phyloP scores from a whole-genome alignment of 2,113 vertebrate genomes.

The Protomyctophum bolini region DNA sequence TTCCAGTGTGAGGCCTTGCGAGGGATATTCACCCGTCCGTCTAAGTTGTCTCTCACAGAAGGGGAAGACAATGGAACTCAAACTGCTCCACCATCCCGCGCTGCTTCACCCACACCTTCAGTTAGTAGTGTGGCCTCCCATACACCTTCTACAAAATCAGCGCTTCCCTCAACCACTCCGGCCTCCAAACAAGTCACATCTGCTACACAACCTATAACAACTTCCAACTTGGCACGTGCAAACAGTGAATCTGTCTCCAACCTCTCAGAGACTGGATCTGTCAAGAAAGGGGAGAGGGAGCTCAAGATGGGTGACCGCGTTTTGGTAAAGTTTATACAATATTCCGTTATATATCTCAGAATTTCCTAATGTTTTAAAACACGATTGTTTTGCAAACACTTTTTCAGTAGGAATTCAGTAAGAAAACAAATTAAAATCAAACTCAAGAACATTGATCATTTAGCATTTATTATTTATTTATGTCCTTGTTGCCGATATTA shows the following conservation, averaged over 20 bases:
- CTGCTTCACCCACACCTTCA: slow-evolving; percentile 86
- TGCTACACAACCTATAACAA: slow-evolving; percentile 59
- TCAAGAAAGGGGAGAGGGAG: slow-evolving; percentile 96
- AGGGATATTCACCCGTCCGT: slow-evolving; percentile 96
- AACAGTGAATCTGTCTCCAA: slow-evolving; percentile 95
- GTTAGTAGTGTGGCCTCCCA: slow-evolving; percentile 65
- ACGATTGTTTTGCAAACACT: too few relatives aligned
- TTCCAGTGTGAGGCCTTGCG: slow-evolving; percentile 93
- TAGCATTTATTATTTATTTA: too few relatives aligned
- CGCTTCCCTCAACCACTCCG: slow-evolving; percentile 39
- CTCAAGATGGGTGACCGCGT: slow-evolving; percentile 95
- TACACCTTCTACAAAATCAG: slow-evolving; percentile 55
- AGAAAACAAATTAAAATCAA: too few relatives aligned
- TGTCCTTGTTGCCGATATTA: too few relatives aligned
- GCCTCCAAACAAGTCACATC: slow-evolving; percentile 66
- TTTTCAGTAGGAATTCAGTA: too few relatives aligned
- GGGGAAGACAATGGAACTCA: slow-evolving; percentile 89
- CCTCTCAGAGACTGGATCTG: slow-evolving; percentile 91
- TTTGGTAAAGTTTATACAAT: slow-evolving; percentile 81
- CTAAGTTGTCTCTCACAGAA: slow-evolving; percentile 89
- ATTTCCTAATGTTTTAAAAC: too few relatives aligned
- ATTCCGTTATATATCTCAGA: too few relatives aligned
- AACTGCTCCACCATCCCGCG: slow-evolving; percentile 77
- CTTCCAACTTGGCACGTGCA: slow-evolving; percentile 87
- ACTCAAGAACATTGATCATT: too few relatives aligned